Conservation (phyloP, 2,113 vertebrate species). For the Calyptommatus sinebrachiatus region DNA sequence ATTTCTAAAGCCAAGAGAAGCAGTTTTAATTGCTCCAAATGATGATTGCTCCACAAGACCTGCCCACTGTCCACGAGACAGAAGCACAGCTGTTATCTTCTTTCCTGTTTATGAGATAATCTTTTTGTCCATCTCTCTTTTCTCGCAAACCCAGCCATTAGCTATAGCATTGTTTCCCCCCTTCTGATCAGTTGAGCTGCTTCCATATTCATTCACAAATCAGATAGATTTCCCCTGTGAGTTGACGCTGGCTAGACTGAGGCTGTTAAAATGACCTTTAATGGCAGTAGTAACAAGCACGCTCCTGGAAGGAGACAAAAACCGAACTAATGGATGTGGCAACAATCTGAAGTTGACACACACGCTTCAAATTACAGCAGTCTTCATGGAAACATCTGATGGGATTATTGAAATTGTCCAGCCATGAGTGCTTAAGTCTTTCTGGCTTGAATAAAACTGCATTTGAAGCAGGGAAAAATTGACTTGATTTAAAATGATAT, state of each 20-base stretch:
- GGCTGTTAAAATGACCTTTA: constrained; percentile 31
- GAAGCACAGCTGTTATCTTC: neutral
- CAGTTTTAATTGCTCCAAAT: too few relatives aligned
- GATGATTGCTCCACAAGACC: too few relatives aligned
- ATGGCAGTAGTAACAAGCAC: constrained; percentile 18
- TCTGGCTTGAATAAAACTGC: neutral
- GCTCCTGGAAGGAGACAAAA: constrained; percentile 1
- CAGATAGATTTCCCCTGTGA: neutral
- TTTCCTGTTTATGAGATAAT: neutral
- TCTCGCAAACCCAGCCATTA: neutral
- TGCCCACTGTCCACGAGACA: too few relatives aligned
- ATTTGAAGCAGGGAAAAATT: constrained; percentile 1
- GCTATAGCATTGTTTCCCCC: neutral
- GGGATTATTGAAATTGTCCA: constrained; percentile 26
- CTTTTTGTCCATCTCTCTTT: neutral
- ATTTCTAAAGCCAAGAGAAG: too few relatives aligned
- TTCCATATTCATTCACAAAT: constrained; percentile 25
- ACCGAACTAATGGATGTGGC: constrained; percentile 26
- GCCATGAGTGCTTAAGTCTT: constrained; percentile 21
- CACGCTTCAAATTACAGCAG: constrained; percentile 32
- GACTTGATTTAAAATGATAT: constrained; percentile 16
- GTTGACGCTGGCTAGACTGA: constrained; percentile 4
- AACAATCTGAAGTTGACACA: constrained; percentile 14
- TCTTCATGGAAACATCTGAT: constrained; percentile 20
- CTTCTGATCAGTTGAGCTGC: neutral